phyloP scores from a whole-genome alignment of 2,888 invertebrate species.

The Pollenia amentaria region DNA sequence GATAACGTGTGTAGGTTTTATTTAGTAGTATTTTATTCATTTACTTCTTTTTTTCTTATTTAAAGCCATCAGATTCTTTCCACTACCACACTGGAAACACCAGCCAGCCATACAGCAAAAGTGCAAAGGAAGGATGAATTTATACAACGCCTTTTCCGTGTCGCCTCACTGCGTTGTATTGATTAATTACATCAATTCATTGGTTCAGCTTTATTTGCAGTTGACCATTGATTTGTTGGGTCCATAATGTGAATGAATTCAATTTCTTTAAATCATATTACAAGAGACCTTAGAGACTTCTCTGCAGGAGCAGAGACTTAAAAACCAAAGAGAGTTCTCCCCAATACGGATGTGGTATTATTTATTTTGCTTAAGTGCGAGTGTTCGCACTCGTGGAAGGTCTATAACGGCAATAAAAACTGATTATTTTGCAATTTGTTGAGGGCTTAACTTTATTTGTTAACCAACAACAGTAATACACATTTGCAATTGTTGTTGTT shows the following conservation, averaged over 20 bases:
- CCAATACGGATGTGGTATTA: conserved; percentile 36
- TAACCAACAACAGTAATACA: conserved; percentile 24
- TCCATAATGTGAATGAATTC: conserved; percentile 66
- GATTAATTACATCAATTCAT: conserved; percentile 73
- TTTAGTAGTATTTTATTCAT: conserved; percentile 15
- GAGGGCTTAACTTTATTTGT: conserved; percentile 70
- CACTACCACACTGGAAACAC: neutral
- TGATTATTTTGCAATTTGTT: conserved; percentile 74
- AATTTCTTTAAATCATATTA: conserved; percentile 63
- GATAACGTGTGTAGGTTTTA: conserved; percentile 55
- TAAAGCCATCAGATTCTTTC: conserved; percentile 1
- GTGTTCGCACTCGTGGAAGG: conserved; percentile 41
- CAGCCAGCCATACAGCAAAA: conserved; percentile 22
- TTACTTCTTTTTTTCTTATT: neutral
- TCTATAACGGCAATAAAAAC: conserved; percentile 72
- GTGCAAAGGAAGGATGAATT: conserved; percentile 63
- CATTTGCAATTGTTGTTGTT: conserved; percentile 26
- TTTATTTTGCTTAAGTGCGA: conserved; percentile 26
- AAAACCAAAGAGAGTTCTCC: neutral
- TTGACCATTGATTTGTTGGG: conserved; percentile 63
- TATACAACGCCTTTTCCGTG: conserved; percentile 73
- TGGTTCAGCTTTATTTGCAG: conserved; percentile 71
- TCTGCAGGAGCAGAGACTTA: neutral
- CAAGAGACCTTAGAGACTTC: neutral
- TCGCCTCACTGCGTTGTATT: conserved; percentile 66